Evolutionary conservation across 2,888 invertebrate species (phyloP).

Genomic region (Teleiodes luculella): DNA sequence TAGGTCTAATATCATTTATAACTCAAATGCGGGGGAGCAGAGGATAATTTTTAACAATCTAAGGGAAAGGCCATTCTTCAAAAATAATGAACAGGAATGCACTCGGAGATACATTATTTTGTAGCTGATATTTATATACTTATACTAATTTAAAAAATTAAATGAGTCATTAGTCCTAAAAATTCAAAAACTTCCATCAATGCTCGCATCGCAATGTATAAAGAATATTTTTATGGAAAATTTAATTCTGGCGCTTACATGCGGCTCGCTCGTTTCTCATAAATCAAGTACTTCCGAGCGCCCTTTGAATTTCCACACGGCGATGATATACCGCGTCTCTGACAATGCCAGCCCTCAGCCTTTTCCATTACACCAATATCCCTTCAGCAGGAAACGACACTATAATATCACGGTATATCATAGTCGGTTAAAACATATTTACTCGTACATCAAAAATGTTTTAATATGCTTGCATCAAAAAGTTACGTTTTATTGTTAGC

Average conservation of each 20-base stretch:
- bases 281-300: constrained; percentile 71
- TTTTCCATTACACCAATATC: constrained; percentile 60
- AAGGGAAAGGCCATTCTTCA: too few relatives aligned
- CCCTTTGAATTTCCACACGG: constrained; percentile 67
- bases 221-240: constrained; percentile 58
- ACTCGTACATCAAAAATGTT: neutral
- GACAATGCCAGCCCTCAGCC: constrained; percentile 67
- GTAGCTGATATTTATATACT: neutral
- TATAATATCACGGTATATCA: constrained; percentile 24
- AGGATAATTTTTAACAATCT: too few relatives aligned
- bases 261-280: constrained; percentile 50
- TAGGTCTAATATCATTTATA: neutral
- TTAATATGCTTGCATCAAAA: neutral
- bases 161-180: neutral
- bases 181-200: constrained; percentile 25
- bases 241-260: constrained; percentile 66
- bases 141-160: neutral
- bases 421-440: neutral
- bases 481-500: neutral
- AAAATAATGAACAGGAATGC: too few relatives aligned
- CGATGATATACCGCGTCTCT: constrained; percentile 65
- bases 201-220: constrained; percentile 47
- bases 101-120: neutral
- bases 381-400: constrained; percentile 52
- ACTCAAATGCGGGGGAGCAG: too few relatives aligned